Base-by-base conservation (phyloP, 2,888 invertebrate genomes). In the Hirtodrosophila cameraria region DNA sequence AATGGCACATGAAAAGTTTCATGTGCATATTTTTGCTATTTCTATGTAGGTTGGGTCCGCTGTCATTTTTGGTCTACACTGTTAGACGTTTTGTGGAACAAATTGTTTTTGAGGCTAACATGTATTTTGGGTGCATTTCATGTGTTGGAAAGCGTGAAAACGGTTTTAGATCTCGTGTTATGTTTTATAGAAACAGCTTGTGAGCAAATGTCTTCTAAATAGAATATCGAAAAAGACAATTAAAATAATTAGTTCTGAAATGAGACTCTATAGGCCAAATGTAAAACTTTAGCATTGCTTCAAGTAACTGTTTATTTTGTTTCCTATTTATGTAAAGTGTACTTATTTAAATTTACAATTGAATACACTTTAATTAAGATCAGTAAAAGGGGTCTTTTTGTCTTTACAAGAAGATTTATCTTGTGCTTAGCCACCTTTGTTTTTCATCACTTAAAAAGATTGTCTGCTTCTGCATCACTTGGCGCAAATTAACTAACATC, bases 1-100 rank as follows among this genome's bases (percentile, higher is more conserved):
- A 71, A 73, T 59, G 63, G 52, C 52, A 73, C 68, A 71, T 68
- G 64, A 81, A 77, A 82, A 75, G 64, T 71, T 82, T 64, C 67
- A 71, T 78, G 59, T 55, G 67, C 64, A 78, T 81, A 75, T 78
- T 64, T 71, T 62, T 59, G 59, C 52, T 45, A 69, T 48, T 38
- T 64, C 39, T 54, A 38, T 50, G 23, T 33, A 12, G 36, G 35
- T 33, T 30, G 15, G 12, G 35, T 33, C 25, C 42, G 13, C 28
- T 50, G 42, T 27, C 50, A 52, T 54, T 36, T 54, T 27, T 60
- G 49, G 30, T 11, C 27, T 28, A 46, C 28, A 48, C 30, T 42
- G 35, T 20, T 58, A 30, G 27, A 49, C 13, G 46, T 38, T 48
- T 52, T 60, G 42, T 48, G 35, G 12, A 35, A 66, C 57, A 61